Conservation (phyloP, 1,140 invertebrate genomes). For the Neocloeon triangulifer region DNA sequence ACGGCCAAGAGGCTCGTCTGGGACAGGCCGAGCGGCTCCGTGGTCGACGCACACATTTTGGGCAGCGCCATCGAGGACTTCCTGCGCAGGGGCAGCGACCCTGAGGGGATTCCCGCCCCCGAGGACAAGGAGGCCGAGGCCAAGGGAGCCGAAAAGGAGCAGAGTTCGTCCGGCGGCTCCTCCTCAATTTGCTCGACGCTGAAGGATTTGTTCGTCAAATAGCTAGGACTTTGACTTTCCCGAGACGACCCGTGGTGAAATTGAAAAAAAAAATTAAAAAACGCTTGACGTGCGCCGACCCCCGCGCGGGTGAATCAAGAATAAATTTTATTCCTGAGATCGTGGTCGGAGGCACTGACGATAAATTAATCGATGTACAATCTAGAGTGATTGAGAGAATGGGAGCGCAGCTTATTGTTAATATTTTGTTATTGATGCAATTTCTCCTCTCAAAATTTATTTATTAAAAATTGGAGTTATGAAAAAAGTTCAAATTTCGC, state of each 20-base stretch:
- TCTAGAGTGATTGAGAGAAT: too few relatives aligned
- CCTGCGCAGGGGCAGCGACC: constrained; percentile 23
- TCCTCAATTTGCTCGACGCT: constrained; percentile 51
- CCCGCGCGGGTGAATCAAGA: too few relatives aligned
- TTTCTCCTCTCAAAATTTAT: too few relatives aligned
- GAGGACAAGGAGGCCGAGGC: constrained; percentile 24
- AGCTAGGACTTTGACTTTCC: constrained; percentile 9
- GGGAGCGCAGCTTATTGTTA: too few relatives aligned
- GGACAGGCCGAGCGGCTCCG: constrained; percentile 44
- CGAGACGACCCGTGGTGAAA: background rate
- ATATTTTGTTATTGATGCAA: too few relatives aligned
- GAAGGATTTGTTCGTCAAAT: constrained; percentile 63
- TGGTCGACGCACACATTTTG: constrained; percentile 50
- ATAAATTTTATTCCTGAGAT: too few relatives aligned
- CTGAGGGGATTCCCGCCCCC: constrained; percentile 13
- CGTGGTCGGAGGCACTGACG: too few relatives aligned
- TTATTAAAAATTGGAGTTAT: too few relatives aligned
- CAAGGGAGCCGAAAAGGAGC: constrained; percentile 19
- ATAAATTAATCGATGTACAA: too few relatives aligned
- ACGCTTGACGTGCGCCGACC: too few relatives aligned
- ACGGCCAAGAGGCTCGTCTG: constrained; percentile 30
- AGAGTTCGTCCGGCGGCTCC: constrained; percentile 24
- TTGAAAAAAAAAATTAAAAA: background rate
- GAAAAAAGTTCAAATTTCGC: too few relatives aligned
- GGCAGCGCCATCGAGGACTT: constrained; percentile 64